Evolutionary conservation across 2,113 vertebrate genomes (phyloP), one percentile per base, ranked within the genome.

Genomic region (Trematomus loennbergii): DNA sequence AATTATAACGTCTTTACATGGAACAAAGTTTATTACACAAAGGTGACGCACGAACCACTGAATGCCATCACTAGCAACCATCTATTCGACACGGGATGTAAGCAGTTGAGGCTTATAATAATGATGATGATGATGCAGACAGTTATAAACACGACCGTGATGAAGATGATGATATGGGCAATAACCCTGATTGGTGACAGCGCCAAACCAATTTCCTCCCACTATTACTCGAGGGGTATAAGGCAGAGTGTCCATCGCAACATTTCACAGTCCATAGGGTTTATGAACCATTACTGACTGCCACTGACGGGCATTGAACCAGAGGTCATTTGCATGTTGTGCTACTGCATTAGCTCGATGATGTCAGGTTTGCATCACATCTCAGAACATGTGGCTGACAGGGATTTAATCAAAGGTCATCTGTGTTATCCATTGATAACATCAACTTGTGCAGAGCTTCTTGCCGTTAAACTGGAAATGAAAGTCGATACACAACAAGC

Each of bases 251-350:
- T 61, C 46, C 57, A 55, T 16, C 8, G 49, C 54, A 6, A 36
- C 65, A 66, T 73, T 85, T 87, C 75, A 82, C 82, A 81, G 80
- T 76, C 76, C 76, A 59, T 20, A 50, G 79, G 72, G 12, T 92
- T 86, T 65, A 87, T 3, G n/a, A 74, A 29, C 49, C 66, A 81
- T 91, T 83, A 88, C 78, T 59, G 75, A 72, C 54, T 29, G 43
- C 45, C 60, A 45, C 57, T 59, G 82, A 58, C 15, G 61, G 72
- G 29, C 50, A 49, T 66, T 72, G 69, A 74, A 52, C 64, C 65
- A 13, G 7, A 18, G 62, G 5, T 74, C 78, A 84, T 89, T 89
- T 90, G 87, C 81, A 87, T 92, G 57, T 84, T 76, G 70, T 57
- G 60, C 82, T 53, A 15, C 81, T 55, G 53, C 82, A 68, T 81